These are phyloP conservation scores for Thera britannica DNA, from an alignment of 2,888 invertebrate genomes.

Conservation along the genomic window DNA sequence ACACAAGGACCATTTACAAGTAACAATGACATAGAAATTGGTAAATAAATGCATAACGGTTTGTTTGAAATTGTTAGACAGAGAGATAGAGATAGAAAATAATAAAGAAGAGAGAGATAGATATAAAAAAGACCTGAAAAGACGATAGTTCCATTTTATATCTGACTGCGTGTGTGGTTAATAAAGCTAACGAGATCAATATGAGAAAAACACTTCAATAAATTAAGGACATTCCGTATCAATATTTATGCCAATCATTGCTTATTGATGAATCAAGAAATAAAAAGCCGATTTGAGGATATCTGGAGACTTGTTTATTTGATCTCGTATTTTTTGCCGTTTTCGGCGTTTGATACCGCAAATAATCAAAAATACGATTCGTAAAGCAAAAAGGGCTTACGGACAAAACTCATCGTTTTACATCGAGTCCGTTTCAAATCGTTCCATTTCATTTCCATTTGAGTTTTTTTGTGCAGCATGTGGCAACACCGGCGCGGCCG, in stretches of 20 bases:
- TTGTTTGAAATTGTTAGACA: too few species aligned
- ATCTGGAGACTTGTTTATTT: slow-evolving; percentile 54
- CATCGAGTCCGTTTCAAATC: slow-evolving; percentile 78
- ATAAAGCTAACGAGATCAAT: slow-evolving; percentile 37
- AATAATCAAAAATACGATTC: slow-evolving; percentile 66
- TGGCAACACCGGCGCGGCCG: slow-evolving; percentile 62
- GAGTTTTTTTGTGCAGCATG: slow-evolving; percentile 78
- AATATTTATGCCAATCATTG: slow-evolving; percentile 43
- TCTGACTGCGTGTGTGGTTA: slow-evolving; percentile 38
- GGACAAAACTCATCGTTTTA: slow-evolving; percentile 70
- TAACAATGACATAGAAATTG: too few species aligned
- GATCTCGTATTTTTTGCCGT: slow-evolving; percentile 48
- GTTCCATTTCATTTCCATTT: slow-evolving; percentile 76
- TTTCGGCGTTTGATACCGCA: slow-evolving; percentile 57
- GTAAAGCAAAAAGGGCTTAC: slow-evolving; percentile 72
- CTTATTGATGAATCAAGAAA: slow-evolving; percentile 41
- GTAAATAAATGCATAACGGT: too few species aligned
- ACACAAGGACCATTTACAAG: too few species aligned
- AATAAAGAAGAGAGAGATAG: too few species aligned
- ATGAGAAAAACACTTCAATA: slow-evolving; percentile 41
- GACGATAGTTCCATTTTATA: slow-evolving; percentile 14
- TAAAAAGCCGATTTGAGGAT: slow-evolving; percentile 50
- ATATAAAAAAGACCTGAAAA: slow-evolving; percentile 1
- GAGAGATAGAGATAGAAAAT: too few species aligned
- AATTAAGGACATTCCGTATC: slow-evolving; percentile 38